These are phyloP conservation scores for Diachrysia chrysitis DNA, from an alignment of 2,888 invertebrate species.

Conservation along the genomic window DNA sequence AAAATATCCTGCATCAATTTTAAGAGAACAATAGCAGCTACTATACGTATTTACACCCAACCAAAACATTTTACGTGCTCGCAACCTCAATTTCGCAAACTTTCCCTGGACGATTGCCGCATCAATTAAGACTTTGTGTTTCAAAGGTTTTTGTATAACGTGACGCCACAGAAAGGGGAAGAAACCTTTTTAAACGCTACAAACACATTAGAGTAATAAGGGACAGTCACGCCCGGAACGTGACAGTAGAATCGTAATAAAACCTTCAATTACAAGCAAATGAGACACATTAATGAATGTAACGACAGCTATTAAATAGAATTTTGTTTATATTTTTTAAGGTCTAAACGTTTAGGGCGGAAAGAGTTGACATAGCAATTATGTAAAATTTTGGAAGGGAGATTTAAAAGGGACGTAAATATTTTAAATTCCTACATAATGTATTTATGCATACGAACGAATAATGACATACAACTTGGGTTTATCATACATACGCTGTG, in stretches of 20 bases:
- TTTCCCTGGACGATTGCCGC: not conserved
- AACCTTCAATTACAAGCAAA: slow-evolving; percentile 65
- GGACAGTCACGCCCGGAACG: slow-evolving; percentile 69
- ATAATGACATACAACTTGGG: too few species aligned
- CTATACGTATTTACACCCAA: not conserved
- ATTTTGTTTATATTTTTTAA: not conserved
- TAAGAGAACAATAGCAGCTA: not conserved
- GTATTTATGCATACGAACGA: too few species aligned
- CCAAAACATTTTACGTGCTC: slow-evolving; percentile 4
- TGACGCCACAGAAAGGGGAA: slow-evolving; percentile 32
- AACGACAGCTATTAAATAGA: slow-evolving; percentile 8
- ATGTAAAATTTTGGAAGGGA: not conserved
- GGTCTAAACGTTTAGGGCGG: not conserved
- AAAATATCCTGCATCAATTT: not conserved
- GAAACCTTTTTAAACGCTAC: slow-evolving; percentile 60
- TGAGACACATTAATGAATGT: slow-evolving; percentile 48
- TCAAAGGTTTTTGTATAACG: slow-evolving; percentile 12
- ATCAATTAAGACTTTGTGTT: slow-evolving; percentile 8
- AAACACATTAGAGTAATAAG: slow-evolving; percentile 76
- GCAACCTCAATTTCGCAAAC: not conserved
- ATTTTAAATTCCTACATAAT: not conserved
- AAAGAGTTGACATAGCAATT: not conserved
- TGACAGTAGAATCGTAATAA: slow-evolving; percentile 65
- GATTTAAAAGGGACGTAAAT: not conserved
- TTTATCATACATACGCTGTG: too few species aligned